phyloP scores from a whole-genome alignment of 2,888 invertebrate genomes.

The Patella pellucida region DNA sequence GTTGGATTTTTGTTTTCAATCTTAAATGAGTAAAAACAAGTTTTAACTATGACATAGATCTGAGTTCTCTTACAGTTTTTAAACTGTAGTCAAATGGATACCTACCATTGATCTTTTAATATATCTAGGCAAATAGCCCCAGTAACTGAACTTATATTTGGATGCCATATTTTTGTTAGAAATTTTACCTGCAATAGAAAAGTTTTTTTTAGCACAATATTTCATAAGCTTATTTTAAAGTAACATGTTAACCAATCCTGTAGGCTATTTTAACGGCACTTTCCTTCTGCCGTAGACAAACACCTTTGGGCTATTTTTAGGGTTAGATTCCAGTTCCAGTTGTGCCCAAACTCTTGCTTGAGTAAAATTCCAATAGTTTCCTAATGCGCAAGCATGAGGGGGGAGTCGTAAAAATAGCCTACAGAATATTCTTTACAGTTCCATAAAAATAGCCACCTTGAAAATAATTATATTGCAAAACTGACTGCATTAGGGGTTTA shows the following conservation, averaged over 20 bases:
- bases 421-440: no score
- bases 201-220: neutral
- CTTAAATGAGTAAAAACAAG: no score
- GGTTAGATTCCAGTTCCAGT: neutral
- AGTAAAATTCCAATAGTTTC: neutral
- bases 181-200: constrained; percentile 84
- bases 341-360: neutral
- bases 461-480: no score
- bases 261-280: no score
- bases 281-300: neutral
- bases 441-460: no score
- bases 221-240: neutral
- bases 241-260: neutral
- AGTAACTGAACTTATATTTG: constrained; percentile 98
- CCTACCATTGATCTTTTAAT: constrained; percentile 81
- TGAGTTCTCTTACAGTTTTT: no score
- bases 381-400: neutral
- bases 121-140: constrained; percentile 97
- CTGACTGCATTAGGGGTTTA: no score
- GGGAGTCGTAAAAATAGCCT: no score
- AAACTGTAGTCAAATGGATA: neutral
- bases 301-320: neutral
- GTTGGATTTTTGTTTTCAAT: no score
- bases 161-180: constrained; percentile 99
- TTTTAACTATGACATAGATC: no score